Percentiles rank a stretch among this genome's conserved stretches.
These are phyloP conservation scores for Microctonus hyperodae DNA, from an alignment of 2,888 invertebrate genomes.

Conservation along the genomic window DNA sequence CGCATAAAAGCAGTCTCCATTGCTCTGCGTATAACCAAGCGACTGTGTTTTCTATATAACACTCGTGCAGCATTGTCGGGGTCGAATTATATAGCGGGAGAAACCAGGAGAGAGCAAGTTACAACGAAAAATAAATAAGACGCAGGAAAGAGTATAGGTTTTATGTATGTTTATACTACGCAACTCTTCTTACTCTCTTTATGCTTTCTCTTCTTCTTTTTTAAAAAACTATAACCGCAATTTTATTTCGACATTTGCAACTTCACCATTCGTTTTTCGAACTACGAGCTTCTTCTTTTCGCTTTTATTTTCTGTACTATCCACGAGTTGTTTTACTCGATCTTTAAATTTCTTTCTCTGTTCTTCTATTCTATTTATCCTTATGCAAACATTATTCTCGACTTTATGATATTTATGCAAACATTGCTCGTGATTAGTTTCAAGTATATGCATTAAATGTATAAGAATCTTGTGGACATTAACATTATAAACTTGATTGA, in stretches of 20 bases:
- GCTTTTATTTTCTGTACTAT: constrained; percentile 16
- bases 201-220: not conserved
- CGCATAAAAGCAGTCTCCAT: not conserved
- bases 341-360: not conserved
- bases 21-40: constrained; percentile 23
- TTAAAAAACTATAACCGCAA: constrained; percentile 32
- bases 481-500: constrained; percentile 6
- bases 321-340: constrained; percentile 17
- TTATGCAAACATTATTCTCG: constrained; percentile 19
- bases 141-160: not conserved
- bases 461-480: not conserved
- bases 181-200: not conserved
- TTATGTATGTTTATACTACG: not conserved
- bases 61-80: constrained; percentile 4
- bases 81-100: no score
- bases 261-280: constrained; percentile 24
- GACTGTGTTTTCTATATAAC: constrained; percentile 25
- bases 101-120: not conserved
- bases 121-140: not conserved
- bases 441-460: constrained; percentile 6
- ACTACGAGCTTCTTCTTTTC: constrained; percentile 23
- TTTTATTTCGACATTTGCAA: constrained; percentile 34
- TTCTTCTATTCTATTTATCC: not conserved
- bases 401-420: constrained; percentile 28
- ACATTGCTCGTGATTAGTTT: constrained; percentile 15